Evolutionary conservation across 2,888 invertebrate genomes (phyloP), one percentile per base, ranked within the genome.

Genomic region (Drosophila neotestacea): DNA sequence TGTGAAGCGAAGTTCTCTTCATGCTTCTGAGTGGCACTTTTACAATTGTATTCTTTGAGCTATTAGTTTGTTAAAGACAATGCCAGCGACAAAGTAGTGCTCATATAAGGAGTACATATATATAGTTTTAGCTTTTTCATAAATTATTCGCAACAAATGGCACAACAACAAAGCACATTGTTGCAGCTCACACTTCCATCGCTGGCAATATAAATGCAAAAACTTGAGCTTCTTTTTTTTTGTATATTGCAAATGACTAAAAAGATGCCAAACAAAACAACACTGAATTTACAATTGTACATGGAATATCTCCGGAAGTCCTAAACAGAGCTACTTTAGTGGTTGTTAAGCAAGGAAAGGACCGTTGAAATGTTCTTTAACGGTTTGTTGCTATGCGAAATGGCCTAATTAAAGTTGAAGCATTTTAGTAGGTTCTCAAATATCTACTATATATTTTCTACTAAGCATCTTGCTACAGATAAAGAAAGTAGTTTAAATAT

Each of bases 81-180:
- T 65, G 70, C 74, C 56, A 62, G 60, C 51, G 50, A 51, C 70
- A 70, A 76, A 79, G 83, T 66, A 72, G 70, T 68, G 47, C 58
- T 41, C 51, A 38, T 51, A 51, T 38, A 38, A n/a, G 22, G 10
- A 1, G 9, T 13, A 13, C 13, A 7, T 39, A n/a, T 48, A 72
- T 50, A 63, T 56, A 56, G 54, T 72, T 68, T 52, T 48, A 56
- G 61, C 42, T 64, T 81, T 42, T 81, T 71, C 77, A 86, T 88
- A 86, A 83, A 83, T 86, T 83, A 83, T 83, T 80, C 69, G 73
- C 65, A 66, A 73, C 65, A 83, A 83, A 85, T 79, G 73, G 81
- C 77, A 46, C 50, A 64, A 66, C 54, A 64, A 68, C 54, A 55
- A 55, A 42, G 42, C 54, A 42, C 16, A 7, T 42, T 1, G 11